Evolutionary conservation across 2,797 vertebrate genomes (phyloP).

Genomic region (Xenopus petersii): DNA sequence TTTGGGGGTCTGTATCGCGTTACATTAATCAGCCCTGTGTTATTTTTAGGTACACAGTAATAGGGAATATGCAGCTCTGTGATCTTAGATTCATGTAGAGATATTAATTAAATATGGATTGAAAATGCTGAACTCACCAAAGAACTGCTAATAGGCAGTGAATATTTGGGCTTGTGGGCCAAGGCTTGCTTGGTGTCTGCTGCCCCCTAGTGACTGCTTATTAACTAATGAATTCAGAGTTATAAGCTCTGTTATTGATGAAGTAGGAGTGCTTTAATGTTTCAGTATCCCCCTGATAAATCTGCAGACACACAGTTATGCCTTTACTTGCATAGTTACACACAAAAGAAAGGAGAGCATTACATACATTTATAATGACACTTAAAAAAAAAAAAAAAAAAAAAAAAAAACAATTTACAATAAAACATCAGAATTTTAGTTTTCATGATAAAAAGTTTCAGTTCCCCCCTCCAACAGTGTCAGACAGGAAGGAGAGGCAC

Average conservation of each 20-base stretch:
- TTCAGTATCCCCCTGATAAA: too few species aligned
- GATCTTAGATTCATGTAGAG: background rate
- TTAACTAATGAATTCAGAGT: background rate
- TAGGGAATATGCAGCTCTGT: background rate
- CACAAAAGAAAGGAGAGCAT: too few species aligned
- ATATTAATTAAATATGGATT: background rate
- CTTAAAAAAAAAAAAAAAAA: too few species aligned
- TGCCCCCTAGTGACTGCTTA: constrained; percentile 32
- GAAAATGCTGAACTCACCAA: background rate
- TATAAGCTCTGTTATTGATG: background rate
- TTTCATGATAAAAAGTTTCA: too few species aligned
- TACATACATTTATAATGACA: too few species aligned
- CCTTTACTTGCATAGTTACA: too few species aligned
- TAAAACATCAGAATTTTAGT: too few species aligned
- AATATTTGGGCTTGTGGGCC: background rate
- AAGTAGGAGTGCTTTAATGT: too few species aligned
- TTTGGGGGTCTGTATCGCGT: background rate
- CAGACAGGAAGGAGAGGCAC: too few species aligned
- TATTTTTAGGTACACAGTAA: background rate
- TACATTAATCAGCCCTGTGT: background rate
- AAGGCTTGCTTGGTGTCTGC: constrained; percentile 15
- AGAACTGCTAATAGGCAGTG: background rate
- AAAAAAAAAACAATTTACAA: too few species aligned
- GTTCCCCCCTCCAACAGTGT: too few species aligned
- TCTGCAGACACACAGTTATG: too few species aligned